phyloP scores from a whole-genome alignment of 2,113 vertebrate species.

The Anas platyrhynchos region DNA sequence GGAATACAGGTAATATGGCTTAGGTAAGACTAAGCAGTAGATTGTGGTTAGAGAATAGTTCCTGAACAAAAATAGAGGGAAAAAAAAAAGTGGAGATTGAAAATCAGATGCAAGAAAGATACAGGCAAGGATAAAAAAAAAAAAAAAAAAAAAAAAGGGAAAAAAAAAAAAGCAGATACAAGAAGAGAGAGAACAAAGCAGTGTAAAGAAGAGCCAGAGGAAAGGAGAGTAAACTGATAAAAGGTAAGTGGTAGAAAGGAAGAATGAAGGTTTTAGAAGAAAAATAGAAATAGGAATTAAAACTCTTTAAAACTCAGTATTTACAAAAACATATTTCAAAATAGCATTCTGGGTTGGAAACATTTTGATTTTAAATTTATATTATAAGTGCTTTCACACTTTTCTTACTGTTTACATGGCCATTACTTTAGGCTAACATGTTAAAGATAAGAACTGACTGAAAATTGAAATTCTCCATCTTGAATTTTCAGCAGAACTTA shows the following conservation, averaged over 20 bases:
- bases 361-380: background rate
- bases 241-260: background rate
- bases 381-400: background rate
- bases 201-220: slow-evolving; percentile 5
- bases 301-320: background rate
- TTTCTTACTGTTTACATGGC: background rate
- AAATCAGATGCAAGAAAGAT: background rate
- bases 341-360: background rate
- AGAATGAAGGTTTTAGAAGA: background rate
- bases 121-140: background rate
- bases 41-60: background rate
- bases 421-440: background rate
- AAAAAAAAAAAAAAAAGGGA: background rate
- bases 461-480: background rate
- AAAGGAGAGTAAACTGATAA: slow-evolving; percentile 2
- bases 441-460: background rate
- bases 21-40: background rate
- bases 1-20: background rate
- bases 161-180: background rate
- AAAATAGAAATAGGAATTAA: background rate
- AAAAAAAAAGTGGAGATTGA: background rate
- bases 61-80: background rate
- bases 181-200: background rate
- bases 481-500: background rate
- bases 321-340: background rate